Percentiles rank a stretch among this genome's conserved stretches.
These are phyloP conservation scores for Macroteleia sp. DNA, from an alignment of 2,888 invertebrate genomes.

Conservation along the genomic window DNA sequence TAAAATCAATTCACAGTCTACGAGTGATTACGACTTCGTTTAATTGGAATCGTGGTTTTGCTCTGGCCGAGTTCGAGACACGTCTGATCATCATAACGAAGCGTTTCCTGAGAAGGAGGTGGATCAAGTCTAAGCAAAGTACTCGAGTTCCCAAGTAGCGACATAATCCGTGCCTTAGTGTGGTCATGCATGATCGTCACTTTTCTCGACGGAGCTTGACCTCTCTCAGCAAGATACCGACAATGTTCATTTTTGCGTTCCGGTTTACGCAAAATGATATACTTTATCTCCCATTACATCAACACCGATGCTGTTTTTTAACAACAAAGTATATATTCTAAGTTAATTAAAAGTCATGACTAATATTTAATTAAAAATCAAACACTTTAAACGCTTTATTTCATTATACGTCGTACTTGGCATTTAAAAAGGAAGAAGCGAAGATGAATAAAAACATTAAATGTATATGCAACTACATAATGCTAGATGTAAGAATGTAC, in stretches of 20 bases:
- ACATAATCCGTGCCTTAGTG: slow-evolving; percentile 52
- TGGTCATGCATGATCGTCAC: slow-evolving; percentile 51
- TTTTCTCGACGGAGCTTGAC: slow-evolving; percentile 56
- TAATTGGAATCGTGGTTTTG: slow-evolving; percentile 48
- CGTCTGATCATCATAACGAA: slow-evolving; percentile 78
- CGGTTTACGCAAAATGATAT: slow-evolving; percentile 24
- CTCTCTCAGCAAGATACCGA: slow-evolving; percentile 45
- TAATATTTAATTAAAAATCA: no score
- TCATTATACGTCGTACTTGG: no score
- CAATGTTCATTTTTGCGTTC: slow-evolving; percentile 34
- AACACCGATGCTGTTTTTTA: no score
- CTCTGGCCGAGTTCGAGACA: slow-evolving; percentile 62
- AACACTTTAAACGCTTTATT: no score
- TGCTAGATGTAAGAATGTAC: no score
- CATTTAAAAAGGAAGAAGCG: no score
- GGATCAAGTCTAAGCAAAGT: slow-evolving; percentile 47
- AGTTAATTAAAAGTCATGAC: no score
- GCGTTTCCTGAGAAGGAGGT: slow-evolving; percentile 79
- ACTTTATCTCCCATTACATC: slow-evolving; percentile 8
- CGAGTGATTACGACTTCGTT: slow-evolving; percentile 25
- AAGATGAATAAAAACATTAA: no score
- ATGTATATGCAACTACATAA: no score
- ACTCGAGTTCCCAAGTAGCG: slow-evolving; percentile 54
- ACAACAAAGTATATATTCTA: no score
- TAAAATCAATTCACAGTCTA: slow-evolving; percentile 29